A percentile compares a stretch with the other conserved stretches of the same genome.
These are phyloP conservation scores for Myxocyprinus asiaticus DNA, from an alignment of 2,113 vertebrate genomes.

Conservation along the genomic window DNA sequence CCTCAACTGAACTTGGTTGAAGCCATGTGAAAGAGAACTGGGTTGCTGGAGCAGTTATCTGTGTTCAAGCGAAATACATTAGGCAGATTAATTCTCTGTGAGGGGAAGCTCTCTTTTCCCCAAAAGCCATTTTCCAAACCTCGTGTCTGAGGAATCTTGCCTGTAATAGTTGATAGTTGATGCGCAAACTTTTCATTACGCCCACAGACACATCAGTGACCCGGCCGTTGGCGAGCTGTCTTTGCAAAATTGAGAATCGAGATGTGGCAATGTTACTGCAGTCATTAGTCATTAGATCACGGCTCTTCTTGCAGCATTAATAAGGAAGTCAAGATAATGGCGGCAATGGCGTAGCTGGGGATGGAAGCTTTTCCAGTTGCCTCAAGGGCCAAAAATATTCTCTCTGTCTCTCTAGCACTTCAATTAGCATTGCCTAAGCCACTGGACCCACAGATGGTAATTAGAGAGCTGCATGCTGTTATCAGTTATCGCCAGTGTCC, in stretches of 20 bases:
- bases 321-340: slow-evolving; percentile 29
- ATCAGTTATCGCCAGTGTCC: slow-evolving; percentile 36
- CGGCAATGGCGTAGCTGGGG: slow-evolving; percentile 10
- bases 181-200: slow-evolving; percentile 40
- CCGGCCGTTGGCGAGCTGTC: neutral
- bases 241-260: slow-evolving; percentile 7
- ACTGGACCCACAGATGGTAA: slow-evolving; percentile 38
- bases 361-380: slow-evolving; percentile 19
- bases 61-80: slow-evolving; percentile 20
- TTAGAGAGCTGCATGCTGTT: slow-evolving; percentile 38
- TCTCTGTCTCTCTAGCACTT: neutral
- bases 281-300: slow-evolving; percentile 31
- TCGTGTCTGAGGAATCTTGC: neutral
- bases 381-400: neutral
- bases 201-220: slow-evolving; percentile 23
- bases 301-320: slow-evolving; percentile 28
- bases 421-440: slow-evolving; percentile 28
- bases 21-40: slow-evolving; percentile 30
- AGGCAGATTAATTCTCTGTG: slow-evolving; percentile 41
- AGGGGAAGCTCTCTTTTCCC: slow-evolving; percentile 2
- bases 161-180: slow-evolving; percentile 31
- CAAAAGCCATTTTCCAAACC: slow-evolving; percentile 1
- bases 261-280: slow-evolving; percentile 16
- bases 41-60: neutral
- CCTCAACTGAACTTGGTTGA: slow-evolving; percentile 25